Conservation (phyloP, 2,888 invertebrate genomes). For the Boloria selene region DNA sequence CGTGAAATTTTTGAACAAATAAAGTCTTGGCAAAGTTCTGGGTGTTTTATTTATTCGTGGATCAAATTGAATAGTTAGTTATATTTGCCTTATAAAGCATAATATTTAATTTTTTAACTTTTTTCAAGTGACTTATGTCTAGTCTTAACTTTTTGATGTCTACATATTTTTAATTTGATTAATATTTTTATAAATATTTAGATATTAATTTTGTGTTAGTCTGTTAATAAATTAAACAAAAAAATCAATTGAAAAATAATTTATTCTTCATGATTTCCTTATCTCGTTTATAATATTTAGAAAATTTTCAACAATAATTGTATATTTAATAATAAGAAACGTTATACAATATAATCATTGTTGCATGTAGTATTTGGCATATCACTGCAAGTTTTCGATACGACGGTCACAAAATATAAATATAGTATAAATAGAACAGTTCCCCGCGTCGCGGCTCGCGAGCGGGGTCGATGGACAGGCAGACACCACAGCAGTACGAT, state of each 20-base stretch:
- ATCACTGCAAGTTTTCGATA: slow-evolving; percentile 75
- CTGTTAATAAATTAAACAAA: slow-evolving; percentile 57
- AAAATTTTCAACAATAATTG: slow-evolving; percentile 81
- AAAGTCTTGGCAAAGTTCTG: slow-evolving; percentile 39
- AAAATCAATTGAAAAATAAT: slow-evolving; percentile 78
- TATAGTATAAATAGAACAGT: slow-evolving; percentile 38
- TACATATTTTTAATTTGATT: no score
- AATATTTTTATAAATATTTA: no score
- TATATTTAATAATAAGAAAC: slow-evolving; percentile 79
- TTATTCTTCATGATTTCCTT: slow-evolving; percentile 79
- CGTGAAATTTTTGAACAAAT: slow-evolving; percentile 28
- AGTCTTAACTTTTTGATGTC: no score
- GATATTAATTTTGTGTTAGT: background rate
- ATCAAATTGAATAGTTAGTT: background rate
- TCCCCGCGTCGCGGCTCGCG: slow-evolving; percentile 1
- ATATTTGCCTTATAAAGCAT: background rate
- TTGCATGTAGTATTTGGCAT: slow-evolving; percentile 79
- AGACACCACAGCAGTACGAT: slow-evolving; percentile 36
- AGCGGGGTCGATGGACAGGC: background rate
- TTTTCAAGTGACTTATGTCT: no score
- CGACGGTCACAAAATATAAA: slow-evolving; percentile 63
- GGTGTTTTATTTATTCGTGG: slow-evolving; percentile 42
- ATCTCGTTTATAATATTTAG: slow-evolving; percentile 78
- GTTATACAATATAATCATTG: slow-evolving; percentile 74
- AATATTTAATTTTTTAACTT: background rate